phyloP scores from a whole-genome alignment of 2,888 invertebrate species.

The Oscheius myriophilus region DNA sequence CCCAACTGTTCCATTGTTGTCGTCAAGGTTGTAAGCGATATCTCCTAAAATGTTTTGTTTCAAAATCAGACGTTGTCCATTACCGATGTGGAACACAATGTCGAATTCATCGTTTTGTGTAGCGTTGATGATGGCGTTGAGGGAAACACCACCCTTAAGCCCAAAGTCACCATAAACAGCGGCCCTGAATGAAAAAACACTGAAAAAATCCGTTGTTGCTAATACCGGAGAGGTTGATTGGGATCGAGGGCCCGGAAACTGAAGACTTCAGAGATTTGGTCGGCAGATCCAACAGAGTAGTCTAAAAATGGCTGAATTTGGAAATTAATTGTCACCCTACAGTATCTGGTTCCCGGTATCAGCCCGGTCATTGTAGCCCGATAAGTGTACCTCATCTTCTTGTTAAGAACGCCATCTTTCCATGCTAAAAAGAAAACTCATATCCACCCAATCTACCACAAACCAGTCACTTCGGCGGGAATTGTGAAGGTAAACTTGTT shows the following conservation, averaged over 20 bases:
- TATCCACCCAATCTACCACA: background rate
- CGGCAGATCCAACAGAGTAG: slow-evolving; percentile 61
- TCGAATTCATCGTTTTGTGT: slow-evolving; percentile 77
- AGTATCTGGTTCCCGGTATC: slow-evolving; percentile 37
- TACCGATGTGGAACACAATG: slow-evolving; percentile 70
- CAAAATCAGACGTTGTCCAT: background rate
- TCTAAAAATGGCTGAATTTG: slow-evolving; percentile 35
- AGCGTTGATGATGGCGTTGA: slow-evolving; percentile 85
- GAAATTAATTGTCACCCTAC: slow-evolving; percentile 26
- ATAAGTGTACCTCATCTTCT: slow-evolving; percentile 19
- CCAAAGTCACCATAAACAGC: slow-evolving; percentile 95
- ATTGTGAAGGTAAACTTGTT: slow-evolving; percentile 4
- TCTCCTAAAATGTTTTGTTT: slow-evolving; percentile 77
- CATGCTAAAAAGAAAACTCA: background rate
- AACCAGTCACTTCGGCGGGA: slow-evolving; percentile 14
- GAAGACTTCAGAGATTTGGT: slow-evolving; percentile 50
- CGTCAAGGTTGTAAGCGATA: slow-evolving; percentile 91
- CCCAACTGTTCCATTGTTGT: slow-evolving; percentile 80
- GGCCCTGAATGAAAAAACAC: slow-evolving; percentile 25
- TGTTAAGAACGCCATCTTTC: background rate
- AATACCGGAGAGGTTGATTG: slow-evolving; percentile 36
- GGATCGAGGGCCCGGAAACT: slow-evolving; percentile 55
- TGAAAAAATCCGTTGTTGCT: too few species aligned
- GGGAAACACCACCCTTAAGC: slow-evolving; percentile 86
- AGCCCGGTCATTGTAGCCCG: slow-evolving; percentile 22